Conservation (phyloP, 1,140 invertebrate genomes). For the Anagrus nilaparvatae region DNA sequence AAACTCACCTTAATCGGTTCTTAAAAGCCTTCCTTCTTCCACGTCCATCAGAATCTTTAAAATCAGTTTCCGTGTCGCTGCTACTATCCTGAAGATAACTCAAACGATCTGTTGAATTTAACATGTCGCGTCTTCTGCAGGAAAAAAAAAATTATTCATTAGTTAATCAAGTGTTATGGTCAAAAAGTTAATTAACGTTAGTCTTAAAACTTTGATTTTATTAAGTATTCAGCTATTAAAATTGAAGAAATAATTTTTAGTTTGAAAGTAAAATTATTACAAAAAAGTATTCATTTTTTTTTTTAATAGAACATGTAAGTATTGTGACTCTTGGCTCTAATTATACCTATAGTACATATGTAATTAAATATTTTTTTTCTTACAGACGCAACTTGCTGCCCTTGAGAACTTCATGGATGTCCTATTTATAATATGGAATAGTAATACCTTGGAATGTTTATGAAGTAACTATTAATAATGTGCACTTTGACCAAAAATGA, state of each 20-base stretch:
- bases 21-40: conserved; percentile 51
- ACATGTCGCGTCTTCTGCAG: conserved; percentile 42
- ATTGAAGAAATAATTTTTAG: conserved; percentile 9
- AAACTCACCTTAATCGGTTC: conserved; percentile 49
- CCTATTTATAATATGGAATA: too few relatives aligned
- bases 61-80: conserved; percentile 60
- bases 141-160: conserved; percentile 8
- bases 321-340: background rate
- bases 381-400: conserved; percentile 14
- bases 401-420: conserved; percentile 15
- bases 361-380: conserved; percentile 12
- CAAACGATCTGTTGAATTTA: conserved; percentile 39
- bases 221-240: too few relatives aligned
- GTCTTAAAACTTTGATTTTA: background rate
- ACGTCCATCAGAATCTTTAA: conserved; percentile 51
- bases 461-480: too few relatives aligned
- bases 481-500: too few relatives aligned
- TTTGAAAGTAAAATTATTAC: conserved; percentile 12
- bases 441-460: too few relatives aligned
- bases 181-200: background rate
- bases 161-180: background rate
- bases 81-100: conserved; percentile 53
- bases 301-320: background rate
- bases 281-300: conserved; percentile 2
- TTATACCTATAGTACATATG: conserved; percentile 1